Percentiles rank a stretch among this genome's conserved stretches.
These are phyloP conservation scores for Nerophis ophidion DNA, from an alignment of 2,113 vertebrate species.

Conservation along the genomic window DNA sequence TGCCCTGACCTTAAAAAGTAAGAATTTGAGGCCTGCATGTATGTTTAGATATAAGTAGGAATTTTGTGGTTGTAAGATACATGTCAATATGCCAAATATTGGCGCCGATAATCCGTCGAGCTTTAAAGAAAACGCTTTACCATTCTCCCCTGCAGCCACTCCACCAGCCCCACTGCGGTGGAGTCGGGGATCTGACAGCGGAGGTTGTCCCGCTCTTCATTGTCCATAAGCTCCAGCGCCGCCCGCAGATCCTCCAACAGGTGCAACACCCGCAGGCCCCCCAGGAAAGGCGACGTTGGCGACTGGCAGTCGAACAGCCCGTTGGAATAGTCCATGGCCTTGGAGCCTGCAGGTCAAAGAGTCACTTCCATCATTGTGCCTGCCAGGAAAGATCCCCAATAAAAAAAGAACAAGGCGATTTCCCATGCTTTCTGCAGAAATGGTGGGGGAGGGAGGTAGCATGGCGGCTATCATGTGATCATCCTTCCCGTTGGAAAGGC, in stretches of 20 bases:
- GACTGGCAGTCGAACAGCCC: slow-evolving; percentile 97
- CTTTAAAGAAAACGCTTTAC: slow-evolving; percentile 50
- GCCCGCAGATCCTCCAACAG: slow-evolving; percentile 89
- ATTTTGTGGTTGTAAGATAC: too few relatives aligned
- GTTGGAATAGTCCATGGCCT: slow-evolving; percentile 92
- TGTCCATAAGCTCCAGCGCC: slow-evolving; percentile 88
- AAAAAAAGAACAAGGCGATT: neutral
- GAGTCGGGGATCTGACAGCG: slow-evolving; percentile 88
- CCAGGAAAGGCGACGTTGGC: slow-evolving; percentile 89
- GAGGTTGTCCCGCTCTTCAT: slow-evolving; percentile 83
- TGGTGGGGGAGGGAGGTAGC: slow-evolving; percentile 19
- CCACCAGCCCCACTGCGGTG: slow-evolving; percentile 78
- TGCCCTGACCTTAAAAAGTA: too few relatives aligned
- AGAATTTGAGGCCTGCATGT: too few relatives aligned
- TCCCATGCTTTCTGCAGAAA: too few relatives aligned
- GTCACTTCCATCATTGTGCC: neutral
- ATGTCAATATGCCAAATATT: too few relatives aligned
- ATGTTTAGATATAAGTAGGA: too few relatives aligned
- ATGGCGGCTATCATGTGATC: slow-evolving; percentile 46
- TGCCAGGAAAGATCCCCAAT: neutral
- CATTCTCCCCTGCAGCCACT: slow-evolving; percentile 90
- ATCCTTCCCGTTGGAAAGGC: slow-evolving; percentile 55
- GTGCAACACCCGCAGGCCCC: slow-evolving; percentile 85
- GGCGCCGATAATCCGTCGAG: too few relatives aligned
- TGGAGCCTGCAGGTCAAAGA: slow-evolving; percentile 77